These are phyloP conservation scores for Poeciliopsis turrubarensis DNA, from an alignment of 2,113 vertebrate species.

Conservation along the genomic window DNA sequence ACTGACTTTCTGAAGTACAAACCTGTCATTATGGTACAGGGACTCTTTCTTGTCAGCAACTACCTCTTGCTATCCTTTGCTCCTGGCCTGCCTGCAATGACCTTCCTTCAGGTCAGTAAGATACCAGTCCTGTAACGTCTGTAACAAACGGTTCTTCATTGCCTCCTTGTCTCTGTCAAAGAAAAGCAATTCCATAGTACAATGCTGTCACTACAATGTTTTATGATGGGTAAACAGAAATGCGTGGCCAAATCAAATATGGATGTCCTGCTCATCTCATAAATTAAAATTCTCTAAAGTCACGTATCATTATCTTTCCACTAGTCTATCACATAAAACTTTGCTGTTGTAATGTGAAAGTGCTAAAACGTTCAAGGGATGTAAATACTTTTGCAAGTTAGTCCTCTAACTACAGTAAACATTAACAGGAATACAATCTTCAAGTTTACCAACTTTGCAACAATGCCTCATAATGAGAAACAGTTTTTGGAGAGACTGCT, in stretches of 20 bases:
- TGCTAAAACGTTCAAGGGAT: too few species aligned
- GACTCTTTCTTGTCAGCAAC: conserved; percentile 72
- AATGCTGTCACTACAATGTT: too few species aligned
- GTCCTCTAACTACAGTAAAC: neutral
- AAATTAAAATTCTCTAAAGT: too few species aligned
- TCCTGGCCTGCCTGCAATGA: conserved; percentile 67
- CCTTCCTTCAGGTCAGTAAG: conserved; percentile 67
- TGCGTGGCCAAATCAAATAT: too few species aligned
- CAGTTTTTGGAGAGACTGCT: neutral
- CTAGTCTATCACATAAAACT: too few species aligned
- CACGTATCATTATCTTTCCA: too few species aligned
- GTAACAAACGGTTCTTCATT: neutral
- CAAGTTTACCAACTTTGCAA: neutral
- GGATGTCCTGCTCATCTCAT: too few species aligned
- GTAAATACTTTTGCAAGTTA: neutral
- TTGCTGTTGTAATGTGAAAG: too few species aligned
- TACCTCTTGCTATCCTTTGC: conserved; percentile 75
- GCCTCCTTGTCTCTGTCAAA: too few species aligned
- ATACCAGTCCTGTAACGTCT: neutral
- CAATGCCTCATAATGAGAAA: neutral
- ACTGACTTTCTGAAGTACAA: conserved; percentile 79
- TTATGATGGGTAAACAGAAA: too few species aligned
- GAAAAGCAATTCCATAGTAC: too few species aligned
- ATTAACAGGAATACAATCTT: neutral
- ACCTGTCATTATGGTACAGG: conserved; percentile 75